phyloP scores from a whole-genome alignment of 2,888 invertebrate genomes.

The Pherbina coryleti region DNA sequence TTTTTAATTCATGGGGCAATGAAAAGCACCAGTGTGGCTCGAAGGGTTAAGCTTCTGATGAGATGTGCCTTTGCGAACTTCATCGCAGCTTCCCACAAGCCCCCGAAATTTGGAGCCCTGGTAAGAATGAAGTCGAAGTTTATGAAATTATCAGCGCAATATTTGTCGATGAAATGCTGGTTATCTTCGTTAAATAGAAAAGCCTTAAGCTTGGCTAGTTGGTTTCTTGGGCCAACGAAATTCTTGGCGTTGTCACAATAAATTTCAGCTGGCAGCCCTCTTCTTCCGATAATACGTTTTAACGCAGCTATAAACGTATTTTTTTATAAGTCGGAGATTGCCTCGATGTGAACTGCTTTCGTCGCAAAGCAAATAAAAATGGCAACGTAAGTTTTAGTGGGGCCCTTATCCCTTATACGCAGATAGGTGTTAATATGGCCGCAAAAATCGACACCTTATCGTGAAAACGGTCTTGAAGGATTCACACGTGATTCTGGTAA shows the following conservation, averaged over 20 bases:
- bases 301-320: conserved; percentile 42
- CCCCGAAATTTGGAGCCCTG: too few species aligned
- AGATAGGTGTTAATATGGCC: conserved; percentile 38
- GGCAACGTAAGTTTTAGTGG: too few species aligned
- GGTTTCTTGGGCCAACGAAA: conserved; percentile 33
- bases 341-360: conserved; percentile 44
- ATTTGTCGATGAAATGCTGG: conserved; percentile 26
- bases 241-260: conserved; percentile 42
- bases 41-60: too few species aligned
- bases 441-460: too few species aligned
- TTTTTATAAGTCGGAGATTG: conserved; percentile 39
- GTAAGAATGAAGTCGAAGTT: conserved; percentile 35
- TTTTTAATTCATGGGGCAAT: too few species aligned
- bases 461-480: too few species aligned
- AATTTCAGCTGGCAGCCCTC: conserved; percentile 30
- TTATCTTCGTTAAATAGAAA: too few species aligned
- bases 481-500: conserved; percentile 29
- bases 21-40: too few species aligned
- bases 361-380: conserved; percentile 41
- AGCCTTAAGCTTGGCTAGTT: conserved; percentile 29
- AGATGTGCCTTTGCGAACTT: too few species aligned
- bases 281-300: too few species aligned
- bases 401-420: conserved; percentile 34
- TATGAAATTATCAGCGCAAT: conserved; percentile 33
- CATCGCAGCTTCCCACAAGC: too few species aligned